A percentile compares a stretch with the other conserved stretches of the same genome.
These are phyloP conservation scores for Papilio helenus DNA, from an alignment of 1,140 invertebrate species.

Conservation along the genomic window DNA sequence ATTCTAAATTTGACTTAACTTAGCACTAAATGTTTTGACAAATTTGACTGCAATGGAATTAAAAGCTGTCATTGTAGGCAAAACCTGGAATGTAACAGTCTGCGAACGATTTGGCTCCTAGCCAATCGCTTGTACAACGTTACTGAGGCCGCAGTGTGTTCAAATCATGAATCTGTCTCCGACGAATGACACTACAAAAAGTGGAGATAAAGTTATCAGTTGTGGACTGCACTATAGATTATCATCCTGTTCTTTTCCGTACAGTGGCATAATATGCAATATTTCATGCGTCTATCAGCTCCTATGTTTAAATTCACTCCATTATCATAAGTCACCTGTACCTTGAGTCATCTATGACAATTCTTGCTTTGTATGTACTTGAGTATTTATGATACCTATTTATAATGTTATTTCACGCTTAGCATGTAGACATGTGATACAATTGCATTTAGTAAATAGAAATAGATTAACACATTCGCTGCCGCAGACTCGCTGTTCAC, in stretches of 20 bases:
- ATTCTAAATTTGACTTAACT: too few relatives aligned
- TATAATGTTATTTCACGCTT: constrained; percentile 20
- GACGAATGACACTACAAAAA: constrained; percentile 44
- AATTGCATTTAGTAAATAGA: not conserved
- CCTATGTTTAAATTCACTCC: not conserved
- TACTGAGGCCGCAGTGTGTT: constrained; percentile 40
- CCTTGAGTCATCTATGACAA: constrained; percentile 17
- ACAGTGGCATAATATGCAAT: not conserved
- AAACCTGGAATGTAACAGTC: constrained; percentile 34
- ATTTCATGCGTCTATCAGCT: not conserved
- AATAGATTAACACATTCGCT: not conserved
- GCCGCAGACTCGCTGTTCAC: too few relatives aligned
- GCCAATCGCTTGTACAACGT: constrained; percentile 52
- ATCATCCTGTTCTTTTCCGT: not conserved
- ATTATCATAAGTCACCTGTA: not conserved
- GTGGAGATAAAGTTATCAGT: not conserved
- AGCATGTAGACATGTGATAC: constrained; percentile 31
- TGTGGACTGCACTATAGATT: not conserved
- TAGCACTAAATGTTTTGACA: not conserved
- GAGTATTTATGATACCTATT: not conserved
- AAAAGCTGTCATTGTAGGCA: constrained; percentile 28
- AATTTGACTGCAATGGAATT: constrained; percentile 38
- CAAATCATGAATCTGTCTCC: constrained; percentile 48
- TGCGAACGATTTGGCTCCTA: constrained; percentile 30
- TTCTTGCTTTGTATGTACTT: constrained; percentile 12